A percentile compares a stretch with the other conserved stretches of the same genome.
Conservation (phyloP, 2,113 vertebrate genomes). For the Pavo muticus region DNA sequence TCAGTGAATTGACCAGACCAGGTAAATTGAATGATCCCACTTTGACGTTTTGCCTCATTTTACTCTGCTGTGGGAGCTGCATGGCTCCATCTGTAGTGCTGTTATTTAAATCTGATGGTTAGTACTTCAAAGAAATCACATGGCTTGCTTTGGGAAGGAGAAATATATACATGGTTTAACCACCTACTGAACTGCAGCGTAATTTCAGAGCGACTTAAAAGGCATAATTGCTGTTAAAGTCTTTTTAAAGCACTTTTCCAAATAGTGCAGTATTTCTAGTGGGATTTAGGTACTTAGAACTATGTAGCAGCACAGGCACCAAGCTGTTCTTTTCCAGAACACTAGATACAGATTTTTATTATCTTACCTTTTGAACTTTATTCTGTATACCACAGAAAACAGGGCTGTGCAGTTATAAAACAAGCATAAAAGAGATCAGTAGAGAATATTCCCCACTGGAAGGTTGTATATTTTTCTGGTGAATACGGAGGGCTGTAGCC, state of each 20-base stretch:
- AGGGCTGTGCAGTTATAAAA: background rate
- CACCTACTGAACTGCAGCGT: background rate
- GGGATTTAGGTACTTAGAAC: background rate
- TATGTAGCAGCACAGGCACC: background rate
- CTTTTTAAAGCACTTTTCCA: background rate
- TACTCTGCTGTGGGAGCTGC: background rate
- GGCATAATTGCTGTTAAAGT: background rate
- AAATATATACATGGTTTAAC: background rate
- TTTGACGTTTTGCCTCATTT: background rate
- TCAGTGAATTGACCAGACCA: conserved; percentile 88
- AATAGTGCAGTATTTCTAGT: background rate
- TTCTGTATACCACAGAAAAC: background rate
- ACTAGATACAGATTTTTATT: background rate
- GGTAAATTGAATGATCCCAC: conserved; percentile 76
- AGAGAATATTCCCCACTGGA: background rate
- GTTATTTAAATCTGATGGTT: background rate
- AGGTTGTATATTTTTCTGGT: background rate
- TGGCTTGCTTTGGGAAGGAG: background rate
- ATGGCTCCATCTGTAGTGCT: background rate
- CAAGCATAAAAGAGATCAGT: background rate
- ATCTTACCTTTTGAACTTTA: background rate
- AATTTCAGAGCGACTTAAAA: background rate
- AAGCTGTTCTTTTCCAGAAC: background rate
- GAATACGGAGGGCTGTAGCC: background rate
- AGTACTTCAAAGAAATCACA: background rate